Conservation (phyloP, 2,113 vertebrate genomes). For the Penelope pileata region DNA sequence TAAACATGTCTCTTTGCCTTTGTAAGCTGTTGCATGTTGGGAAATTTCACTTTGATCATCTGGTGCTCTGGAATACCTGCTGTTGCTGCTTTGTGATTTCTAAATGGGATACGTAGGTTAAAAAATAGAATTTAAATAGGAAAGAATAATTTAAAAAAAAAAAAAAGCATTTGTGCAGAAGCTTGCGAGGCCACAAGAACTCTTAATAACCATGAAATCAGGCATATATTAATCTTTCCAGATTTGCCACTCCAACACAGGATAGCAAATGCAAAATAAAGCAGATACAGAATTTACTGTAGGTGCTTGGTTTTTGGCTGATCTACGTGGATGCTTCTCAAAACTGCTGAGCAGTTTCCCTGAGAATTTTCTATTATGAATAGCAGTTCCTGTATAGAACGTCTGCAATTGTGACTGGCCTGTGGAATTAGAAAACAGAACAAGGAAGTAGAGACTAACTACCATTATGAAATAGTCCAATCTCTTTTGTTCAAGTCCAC, state of each 20-base stretch:
- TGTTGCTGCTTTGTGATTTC: constrained; percentile 92
- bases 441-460: background rate
- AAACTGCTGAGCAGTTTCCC: constrained; percentile 22
- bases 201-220: constrained; percentile 74
- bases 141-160: constrained; percentile 52
- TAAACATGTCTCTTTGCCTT: constrained; percentile 83
- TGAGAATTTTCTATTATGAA: background rate
- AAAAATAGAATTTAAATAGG: constrained; percentile 75
- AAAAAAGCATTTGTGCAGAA: constrained; percentile 75
- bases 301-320: constrained; percentile 26
- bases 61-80: constrained; percentile 83
- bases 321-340: constrained; percentile 27
- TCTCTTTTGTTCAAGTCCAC: background rate
- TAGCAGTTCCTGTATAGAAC: constrained; percentile 7
- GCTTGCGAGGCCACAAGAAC: constrained; percentile 88
- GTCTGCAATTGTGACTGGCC: constrained; percentile 4
- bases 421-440: background rate
- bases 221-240: constrained; percentile 76
- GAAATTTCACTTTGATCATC: constrained; percentile 86
- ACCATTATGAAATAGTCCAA: background rate
- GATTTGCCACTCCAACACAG: constrained; percentile 71
- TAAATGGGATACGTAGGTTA: constrained; percentile 74
- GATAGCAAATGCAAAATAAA: constrained; percentile 24
- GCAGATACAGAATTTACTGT: constrained; percentile 45
- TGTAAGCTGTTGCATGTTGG: constrained; percentile 88